Evolutionary conservation across 2,113 vertebrate genomes (phyloP).

Genomic region (Notechis scutatus): DNA sequence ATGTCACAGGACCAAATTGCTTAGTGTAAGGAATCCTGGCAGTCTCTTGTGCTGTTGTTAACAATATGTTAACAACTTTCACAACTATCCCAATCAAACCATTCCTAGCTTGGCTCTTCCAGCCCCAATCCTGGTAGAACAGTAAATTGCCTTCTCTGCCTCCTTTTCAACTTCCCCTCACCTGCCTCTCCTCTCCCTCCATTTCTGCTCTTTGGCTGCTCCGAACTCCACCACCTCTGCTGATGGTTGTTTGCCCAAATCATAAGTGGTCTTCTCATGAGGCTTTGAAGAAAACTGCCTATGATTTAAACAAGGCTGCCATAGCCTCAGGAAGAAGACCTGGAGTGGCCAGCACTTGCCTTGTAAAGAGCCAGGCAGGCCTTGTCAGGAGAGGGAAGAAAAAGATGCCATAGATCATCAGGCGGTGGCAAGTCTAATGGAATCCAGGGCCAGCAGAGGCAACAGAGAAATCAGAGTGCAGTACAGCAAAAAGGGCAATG

Average conservation of each 20-base stretch:
- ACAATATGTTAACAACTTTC: neutral
- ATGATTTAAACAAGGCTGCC: neutral
- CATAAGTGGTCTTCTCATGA: neutral
- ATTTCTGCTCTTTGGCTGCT: neutral
- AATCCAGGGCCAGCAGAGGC: neutral
- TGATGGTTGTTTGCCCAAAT: neutral
- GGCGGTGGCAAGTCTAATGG: neutral
- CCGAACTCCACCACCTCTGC: neutral
- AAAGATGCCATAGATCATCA: neutral
- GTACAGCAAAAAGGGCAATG: neutral
- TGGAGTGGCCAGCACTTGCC: neutral
- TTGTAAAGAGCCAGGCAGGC: neutral
- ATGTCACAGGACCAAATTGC: neutral
- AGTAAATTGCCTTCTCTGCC: neutral
- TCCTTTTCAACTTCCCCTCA: neutral
- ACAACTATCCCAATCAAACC: neutral
- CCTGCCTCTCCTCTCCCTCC: neutral
- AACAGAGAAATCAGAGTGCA: neutral
- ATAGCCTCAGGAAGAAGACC: neutral
- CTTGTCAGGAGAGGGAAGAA: neutral
- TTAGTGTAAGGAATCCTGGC: neutral
- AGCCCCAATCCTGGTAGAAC: neutral
- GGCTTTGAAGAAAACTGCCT: neutral
- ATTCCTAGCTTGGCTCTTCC: neutral
- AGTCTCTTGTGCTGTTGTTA: neutral